Evolutionary conservation across 2,113 vertebrate species (phyloP).

Genomic region (Acrocephalus arundinaceus): DNA sequence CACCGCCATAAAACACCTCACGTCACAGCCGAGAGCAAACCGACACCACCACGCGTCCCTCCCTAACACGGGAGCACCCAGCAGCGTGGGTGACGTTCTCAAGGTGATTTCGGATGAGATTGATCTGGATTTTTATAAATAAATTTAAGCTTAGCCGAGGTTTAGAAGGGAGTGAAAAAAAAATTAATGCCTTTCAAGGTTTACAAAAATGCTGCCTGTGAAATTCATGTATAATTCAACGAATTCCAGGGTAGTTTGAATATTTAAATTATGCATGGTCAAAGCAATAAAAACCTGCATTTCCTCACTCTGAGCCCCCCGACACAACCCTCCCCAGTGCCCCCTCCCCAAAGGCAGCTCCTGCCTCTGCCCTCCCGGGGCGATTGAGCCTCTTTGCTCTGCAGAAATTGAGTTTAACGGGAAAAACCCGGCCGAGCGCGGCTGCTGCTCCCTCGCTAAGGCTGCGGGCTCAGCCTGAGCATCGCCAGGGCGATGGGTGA

Average conservation of each 20-base stretch:
- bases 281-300: slow-evolving; percentile 74
- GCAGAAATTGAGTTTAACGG: slow-evolving; percentile 39
- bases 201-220: slow-evolving; percentile 42
- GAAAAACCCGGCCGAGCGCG: slow-evolving; percentile 13
- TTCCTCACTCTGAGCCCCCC: slow-evolving; percentile 56
- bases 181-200: not conserved
- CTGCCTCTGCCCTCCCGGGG: not conserved
- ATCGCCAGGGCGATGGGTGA: slow-evolving; percentile 71
- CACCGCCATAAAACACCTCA: accelerated
- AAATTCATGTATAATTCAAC: slow-evolving; percentile 66
- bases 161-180: not conserved
- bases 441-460: not conserved
- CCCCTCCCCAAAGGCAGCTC: slow-evolving; percentile 6
- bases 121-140: not conserved
- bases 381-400: not conserved
- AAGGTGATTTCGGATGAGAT: not conserved
- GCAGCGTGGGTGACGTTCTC: accelerated
- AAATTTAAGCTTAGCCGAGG: not conserved
- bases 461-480: slow-evolving; percentile 57
- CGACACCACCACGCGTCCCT: accelerated
- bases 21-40: not conserved
- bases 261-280: slow-evolving; percentile 77
- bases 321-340: slow-evolving; percentile 19
- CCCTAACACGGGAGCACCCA: accelerated
- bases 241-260: slow-evolving; percentile 63